Percentiles rank a stretch among this genome's conserved stretches.
Conservation (phyloP, 2,797 vertebrate genomes). For the Trachops cirrhosus region DNA sequence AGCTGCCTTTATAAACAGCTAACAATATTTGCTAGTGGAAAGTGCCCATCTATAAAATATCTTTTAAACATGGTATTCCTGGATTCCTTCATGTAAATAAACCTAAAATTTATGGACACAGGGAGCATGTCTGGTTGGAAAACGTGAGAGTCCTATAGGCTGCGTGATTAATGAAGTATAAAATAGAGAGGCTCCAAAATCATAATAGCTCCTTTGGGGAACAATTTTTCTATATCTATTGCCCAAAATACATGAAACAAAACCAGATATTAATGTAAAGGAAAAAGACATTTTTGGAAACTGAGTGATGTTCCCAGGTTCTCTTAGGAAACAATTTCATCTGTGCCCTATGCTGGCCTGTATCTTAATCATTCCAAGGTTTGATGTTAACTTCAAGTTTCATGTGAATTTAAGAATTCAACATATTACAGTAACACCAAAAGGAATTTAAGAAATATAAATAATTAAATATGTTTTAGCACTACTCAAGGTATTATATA, state of each 20-base stretch:
- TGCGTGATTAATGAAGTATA: neutral
- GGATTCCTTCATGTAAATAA: neutral
- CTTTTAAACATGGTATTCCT: neutral
- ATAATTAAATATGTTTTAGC: neutral
- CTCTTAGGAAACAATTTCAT: neutral
- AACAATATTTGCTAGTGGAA: neutral
- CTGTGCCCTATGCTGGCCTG: neutral
- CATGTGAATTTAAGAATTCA: neutral
- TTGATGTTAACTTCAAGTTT: neutral
- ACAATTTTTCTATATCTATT: neutral
- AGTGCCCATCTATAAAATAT: neutral
- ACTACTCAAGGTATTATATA: neutral
- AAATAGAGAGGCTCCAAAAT: neutral
- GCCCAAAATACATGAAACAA: neutral
- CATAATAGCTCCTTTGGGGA: neutral
- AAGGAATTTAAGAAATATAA: conserved; percentile 15
- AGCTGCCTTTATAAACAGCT: neutral
- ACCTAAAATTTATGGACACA: neutral
- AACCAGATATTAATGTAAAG: neutral
- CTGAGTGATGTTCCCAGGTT: neutral
- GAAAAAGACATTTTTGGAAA: neutral
- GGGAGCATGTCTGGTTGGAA: neutral
- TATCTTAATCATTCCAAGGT: neutral
- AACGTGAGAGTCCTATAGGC: neutral
- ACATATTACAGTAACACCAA: neutral